These are phyloP conservation scores for Ichneumoninae sp. DNA, from an alignment of 2,888 invertebrate species.

Conservation along the genomic window DNA sequence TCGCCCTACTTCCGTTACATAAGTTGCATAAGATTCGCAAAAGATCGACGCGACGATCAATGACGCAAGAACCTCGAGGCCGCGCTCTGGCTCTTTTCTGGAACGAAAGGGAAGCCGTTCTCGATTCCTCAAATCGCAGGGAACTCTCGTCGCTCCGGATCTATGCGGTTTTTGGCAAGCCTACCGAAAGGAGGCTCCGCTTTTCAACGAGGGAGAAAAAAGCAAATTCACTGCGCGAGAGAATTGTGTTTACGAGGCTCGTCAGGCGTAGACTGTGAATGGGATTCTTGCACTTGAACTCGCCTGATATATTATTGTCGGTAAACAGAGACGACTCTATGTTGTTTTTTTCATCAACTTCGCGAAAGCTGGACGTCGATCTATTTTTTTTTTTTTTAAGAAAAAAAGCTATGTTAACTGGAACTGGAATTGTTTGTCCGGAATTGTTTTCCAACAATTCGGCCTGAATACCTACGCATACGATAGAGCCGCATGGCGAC, in stretches of 20 bases:
- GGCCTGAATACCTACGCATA: slow-evolving; percentile 74
- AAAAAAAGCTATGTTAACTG: background rate
- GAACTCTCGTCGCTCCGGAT: slow-evolving; percentile 46
- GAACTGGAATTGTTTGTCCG: slow-evolving; percentile 53
- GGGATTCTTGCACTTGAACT: slow-evolving; percentile 2
- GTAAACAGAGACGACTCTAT: background rate
- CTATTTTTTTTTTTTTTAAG: background rate
- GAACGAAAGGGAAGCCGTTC: slow-evolving; percentile 56
- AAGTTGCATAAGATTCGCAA: background rate
- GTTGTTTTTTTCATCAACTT: background rate
- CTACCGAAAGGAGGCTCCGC: slow-evolving; percentile 1
- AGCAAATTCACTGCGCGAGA: background rate
- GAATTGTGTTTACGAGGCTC: background rate
- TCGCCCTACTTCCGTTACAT: background rate
- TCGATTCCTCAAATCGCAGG: slow-evolving; percentile 42
- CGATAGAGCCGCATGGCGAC: slow-evolving; percentile 63
- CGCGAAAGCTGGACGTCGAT: background rate
- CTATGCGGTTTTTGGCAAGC: slow-evolving; percentile 27
- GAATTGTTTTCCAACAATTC: slow-evolving; percentile 60
- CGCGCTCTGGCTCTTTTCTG: slow-evolving; percentile 12
- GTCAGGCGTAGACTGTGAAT: background rate
- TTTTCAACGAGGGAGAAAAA: background rate
- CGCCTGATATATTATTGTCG: background rate
- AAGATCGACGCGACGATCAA: slow-evolving; percentile 9
- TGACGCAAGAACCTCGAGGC: slow-evolving; percentile 4